Conservation (phyloP, 2,888 invertebrate genomes). For the Lymantria dispar region DNA sequence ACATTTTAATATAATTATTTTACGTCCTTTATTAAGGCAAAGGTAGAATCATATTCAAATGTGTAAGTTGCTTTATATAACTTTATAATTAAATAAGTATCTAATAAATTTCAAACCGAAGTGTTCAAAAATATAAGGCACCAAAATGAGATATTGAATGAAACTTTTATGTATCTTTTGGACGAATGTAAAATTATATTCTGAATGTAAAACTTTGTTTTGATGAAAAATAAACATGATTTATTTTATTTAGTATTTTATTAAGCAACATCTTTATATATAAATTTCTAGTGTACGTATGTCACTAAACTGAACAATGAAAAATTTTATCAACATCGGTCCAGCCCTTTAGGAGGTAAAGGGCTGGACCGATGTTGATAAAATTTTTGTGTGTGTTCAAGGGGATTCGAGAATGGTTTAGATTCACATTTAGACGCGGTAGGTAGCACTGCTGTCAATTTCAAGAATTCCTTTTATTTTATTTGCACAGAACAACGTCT, state of each 20-base stretch:
- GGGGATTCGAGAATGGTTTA: no score
- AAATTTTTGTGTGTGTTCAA: no score
- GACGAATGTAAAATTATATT: constrained; percentile 28
- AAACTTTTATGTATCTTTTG: constrained; percentile 27
- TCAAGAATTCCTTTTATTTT: no score
- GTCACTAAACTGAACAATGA: no score
- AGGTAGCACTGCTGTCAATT: no score
- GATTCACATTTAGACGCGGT: no score
- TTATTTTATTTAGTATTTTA: constrained; percentile 22
- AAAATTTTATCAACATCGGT: no score
- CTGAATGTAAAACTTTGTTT: constrained; percentile 32
- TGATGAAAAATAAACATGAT: constrained; percentile 29
- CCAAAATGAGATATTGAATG: constrained; percentile 13
- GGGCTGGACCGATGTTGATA: no score
- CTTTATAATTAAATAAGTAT: constrained; percentile 15
- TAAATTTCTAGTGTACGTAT: no score
- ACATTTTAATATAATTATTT: not conserved
- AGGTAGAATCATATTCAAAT: not conserved
- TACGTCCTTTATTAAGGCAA: constrained; percentile 2
- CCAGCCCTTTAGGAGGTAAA: no score
- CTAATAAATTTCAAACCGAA: constrained; percentile 31
- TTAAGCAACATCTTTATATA: not conserved
- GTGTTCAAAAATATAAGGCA: constrained; percentile 36
- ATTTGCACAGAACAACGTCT: no score
- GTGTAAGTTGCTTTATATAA: constrained; percentile 14